Evolutionary conservation across 2,113 vertebrate genomes (phyloP).

Genomic region (Picathartes gymnocephalus): DNA sequence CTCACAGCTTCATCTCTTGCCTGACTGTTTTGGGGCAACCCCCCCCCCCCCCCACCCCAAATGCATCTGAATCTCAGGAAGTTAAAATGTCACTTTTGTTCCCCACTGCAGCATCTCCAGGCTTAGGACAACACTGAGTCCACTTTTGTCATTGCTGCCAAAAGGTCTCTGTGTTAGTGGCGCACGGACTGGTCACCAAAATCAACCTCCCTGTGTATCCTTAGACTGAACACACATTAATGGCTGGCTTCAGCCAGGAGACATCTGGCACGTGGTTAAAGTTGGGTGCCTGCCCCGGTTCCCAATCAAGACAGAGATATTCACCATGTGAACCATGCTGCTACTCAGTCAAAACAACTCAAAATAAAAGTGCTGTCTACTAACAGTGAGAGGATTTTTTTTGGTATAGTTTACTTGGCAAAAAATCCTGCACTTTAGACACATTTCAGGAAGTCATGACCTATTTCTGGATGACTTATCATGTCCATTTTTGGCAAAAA

Average conservation of each 20-base stretch:
- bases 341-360: conserved; percentile 10
- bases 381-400: conserved; percentile 7
- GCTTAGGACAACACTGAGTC: rapidly evolving
- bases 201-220: neutral
- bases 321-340: neutral
- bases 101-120: neutral
- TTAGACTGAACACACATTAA: neutral
- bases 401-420: conserved; percentile 12
- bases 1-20: rapidly evolving
- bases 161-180: neutral
- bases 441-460: neutral
- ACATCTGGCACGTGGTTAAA: neutral
- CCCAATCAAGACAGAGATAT: neutral
- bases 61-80: neutral
- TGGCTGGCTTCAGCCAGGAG: neutral
- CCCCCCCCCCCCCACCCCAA: too few species aligned
- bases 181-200: neutral
- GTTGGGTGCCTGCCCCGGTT: neutral
- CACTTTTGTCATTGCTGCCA: neutral
- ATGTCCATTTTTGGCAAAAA: neutral
- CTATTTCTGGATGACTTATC: conserved; percentile 27
- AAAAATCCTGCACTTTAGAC: neutral
- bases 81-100: neutral
- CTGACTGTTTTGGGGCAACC: neutral
- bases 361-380: neutral